A percentile compares a stretch with the other conserved stretches of the same genome.
Evolutionary conservation across 2,113 vertebrate genomes (phyloP).

Genomic region (Dicerorhinus sumatrensis): DNA sequence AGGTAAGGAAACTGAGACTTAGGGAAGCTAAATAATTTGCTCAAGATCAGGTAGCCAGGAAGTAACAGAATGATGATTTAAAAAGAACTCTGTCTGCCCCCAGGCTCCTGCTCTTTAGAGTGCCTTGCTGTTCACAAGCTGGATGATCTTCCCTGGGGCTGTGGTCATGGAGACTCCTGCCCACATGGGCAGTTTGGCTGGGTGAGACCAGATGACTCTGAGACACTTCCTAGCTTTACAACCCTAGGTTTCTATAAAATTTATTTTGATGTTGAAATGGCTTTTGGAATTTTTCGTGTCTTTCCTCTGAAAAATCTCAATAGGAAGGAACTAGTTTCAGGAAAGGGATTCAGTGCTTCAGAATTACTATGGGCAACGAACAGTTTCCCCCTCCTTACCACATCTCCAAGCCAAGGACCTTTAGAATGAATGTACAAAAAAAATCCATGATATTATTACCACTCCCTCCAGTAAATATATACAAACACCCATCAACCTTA

Average conservation of each 20-base stretch:
- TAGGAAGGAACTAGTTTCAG: not conserved
- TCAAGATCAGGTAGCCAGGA: not conserved
- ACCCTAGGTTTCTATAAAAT: not conserved
- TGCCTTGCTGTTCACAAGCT: not conserved
- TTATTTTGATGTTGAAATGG: not conserved
- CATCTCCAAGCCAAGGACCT: not conserved
- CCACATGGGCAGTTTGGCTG: not conserved
- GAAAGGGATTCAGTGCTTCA: not conserved
- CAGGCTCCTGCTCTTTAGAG: not conserved
- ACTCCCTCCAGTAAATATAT: not conserved
- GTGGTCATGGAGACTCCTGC: not conserved
- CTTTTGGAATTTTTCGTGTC: not conserved
- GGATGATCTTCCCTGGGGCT: not conserved
- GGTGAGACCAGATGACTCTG: not conserved
- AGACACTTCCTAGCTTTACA: not conserved
- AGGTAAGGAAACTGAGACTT: not conserved
- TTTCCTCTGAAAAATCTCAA: slow-evolving; percentile 28
- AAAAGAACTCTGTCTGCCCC: not conserved
- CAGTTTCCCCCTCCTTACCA: not conserved
- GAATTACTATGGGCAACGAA: not conserved
- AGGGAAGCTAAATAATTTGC: not conserved
- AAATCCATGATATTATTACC: not conserved
- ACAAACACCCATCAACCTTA: not conserved
- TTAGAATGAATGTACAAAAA: slow-evolving; percentile 27
- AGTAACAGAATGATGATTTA: not conserved